Conservation (phyloP, 2,888 invertebrate genomes). For the Chloroclysta siterata region DNA sequence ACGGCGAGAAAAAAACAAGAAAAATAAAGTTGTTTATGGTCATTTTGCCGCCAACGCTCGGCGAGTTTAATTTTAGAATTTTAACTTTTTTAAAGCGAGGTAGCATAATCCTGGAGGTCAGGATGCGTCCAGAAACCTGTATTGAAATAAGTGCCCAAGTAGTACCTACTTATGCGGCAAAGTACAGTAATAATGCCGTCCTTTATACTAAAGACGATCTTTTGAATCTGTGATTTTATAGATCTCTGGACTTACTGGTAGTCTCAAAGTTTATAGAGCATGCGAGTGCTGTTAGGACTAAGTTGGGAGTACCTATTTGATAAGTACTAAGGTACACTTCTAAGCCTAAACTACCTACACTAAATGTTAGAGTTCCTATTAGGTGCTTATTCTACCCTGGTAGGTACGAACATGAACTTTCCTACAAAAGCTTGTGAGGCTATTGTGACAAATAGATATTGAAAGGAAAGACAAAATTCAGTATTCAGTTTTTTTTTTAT, state of each 20-base stretch:
- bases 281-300: background rate
- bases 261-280: conserved; percentile 11
- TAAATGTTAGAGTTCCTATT: too few species aligned
- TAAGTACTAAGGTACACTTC: background rate
- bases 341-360: too few species aligned
- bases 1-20: conserved; percentile 65
- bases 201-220: conserved; percentile 13
- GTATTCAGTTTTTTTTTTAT: too few species aligned
- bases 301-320: background rate
- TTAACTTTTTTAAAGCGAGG: conserved; percentile 55
- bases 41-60: conserved; percentile 80
- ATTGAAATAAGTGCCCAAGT: conserved; percentile 24
- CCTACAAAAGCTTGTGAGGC: too few species aligned
- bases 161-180: conserved; percentile 8
- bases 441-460: too few species aligned
- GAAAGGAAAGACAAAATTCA: too few species aligned
- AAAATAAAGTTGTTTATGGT: conserved; percentile 73
- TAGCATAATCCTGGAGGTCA: conserved; percentile 38
- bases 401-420: too few species aligned
- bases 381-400: too few species aligned
- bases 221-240: conserved; percentile 25
- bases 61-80: conserved; percentile 77
- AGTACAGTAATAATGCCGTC: conserved; percentile 25
- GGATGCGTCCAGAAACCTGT: conserved; percentile 38
- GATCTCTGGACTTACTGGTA: conserved; percentile 9